Evolutionary conservation across 2,888 invertebrate species (phyloP), one percentile per base, ranked within the genome.

Genomic region (Congeria kusceri): DNA sequence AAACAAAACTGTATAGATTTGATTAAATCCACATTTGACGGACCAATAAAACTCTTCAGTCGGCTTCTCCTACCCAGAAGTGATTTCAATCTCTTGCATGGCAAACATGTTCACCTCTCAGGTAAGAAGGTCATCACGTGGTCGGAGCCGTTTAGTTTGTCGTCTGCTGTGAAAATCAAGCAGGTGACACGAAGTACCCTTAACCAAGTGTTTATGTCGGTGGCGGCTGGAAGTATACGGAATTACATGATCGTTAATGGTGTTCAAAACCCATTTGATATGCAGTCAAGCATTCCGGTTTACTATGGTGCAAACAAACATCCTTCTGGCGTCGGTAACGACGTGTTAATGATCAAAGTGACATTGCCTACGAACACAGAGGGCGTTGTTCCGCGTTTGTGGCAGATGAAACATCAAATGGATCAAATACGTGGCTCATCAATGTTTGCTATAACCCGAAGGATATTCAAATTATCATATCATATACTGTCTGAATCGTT

Each of bases 371-470:
- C 94, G 56, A 94, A 94, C 83, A 94, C 94, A 1, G 95, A 95
- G 88, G 95, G 95, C n/a, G 94, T 94, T 47, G 94, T 95, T 29
- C 95, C 95, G 0, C 92, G 95, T 29, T 92, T 95, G 3, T 95
- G 95, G 95, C 94, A 94, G 59, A 94, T 95, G 32, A 94, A 95
- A 53, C 93, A 94, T 56, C 89, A 93, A 15, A 93, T 95, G 91
- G 94, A 94, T 63, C 93, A 94, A 53, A 90, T 95, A 67, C 94
- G 94, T 86, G 88, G 90, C 5, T 94, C 94, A n/a, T 93, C 95
- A 1, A 94, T 95, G 86, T 94, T 94, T 4, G 94, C 94, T 44
- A 92, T 95, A 29, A 93, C 94, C 77, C 94, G 94, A 83, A 93
- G 94, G 29, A 93, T 94, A n/a, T 92, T 94, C 47, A 92, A 94